Evolutionary conservation across 1,140 invertebrate genomes (phyloP).

Genomic region (Magallana angulata): DNA sequence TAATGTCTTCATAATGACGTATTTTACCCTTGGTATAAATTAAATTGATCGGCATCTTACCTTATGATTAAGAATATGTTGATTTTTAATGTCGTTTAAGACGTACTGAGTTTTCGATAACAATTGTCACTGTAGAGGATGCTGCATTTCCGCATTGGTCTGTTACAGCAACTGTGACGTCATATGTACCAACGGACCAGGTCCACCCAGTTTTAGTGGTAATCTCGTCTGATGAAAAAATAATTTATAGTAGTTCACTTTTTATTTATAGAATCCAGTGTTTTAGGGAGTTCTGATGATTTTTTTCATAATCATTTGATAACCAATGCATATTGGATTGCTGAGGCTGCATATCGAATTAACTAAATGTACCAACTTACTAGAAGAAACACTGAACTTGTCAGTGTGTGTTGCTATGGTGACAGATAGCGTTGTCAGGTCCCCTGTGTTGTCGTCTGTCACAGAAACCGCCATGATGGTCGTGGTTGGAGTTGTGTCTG

Average conservation of each 20-base stretch:
- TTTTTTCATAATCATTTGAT: too few species aligned
- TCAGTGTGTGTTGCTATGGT: conserved; percentile 14
- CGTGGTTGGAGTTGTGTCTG: conserved; percentile 32
- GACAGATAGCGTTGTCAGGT: conserved; percentile 16
- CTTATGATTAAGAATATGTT: background rate
- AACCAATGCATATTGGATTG: too few species aligned
- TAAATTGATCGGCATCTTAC: too few species aligned
- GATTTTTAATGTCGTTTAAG: background rate
- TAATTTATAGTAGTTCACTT: background rate
- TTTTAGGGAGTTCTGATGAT: too few species aligned
- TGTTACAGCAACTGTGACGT: background rate
- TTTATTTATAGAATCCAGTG: background rate
- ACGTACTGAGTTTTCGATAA: conserved; percentile 10
- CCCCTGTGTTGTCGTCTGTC: conserved; percentile 1
- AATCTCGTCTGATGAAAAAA: background rate
- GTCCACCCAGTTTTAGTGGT: conserved; percentile 16
- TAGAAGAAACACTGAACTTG: conserved; percentile 12
- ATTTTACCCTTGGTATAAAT: too few species aligned
- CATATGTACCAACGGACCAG: conserved; percentile 26
- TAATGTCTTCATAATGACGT: too few species aligned
- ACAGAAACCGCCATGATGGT: background rate
- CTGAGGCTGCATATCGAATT: too few species aligned
- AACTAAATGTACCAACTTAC: background rate
- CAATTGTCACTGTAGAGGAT: background rate
- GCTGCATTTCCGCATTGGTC: conserved; percentile 39